These are phyloP conservation scores for Drosophila rubida DNA, from an alignment of 2,888 invertebrate genomes.

Conservation along the genomic window DNA sequence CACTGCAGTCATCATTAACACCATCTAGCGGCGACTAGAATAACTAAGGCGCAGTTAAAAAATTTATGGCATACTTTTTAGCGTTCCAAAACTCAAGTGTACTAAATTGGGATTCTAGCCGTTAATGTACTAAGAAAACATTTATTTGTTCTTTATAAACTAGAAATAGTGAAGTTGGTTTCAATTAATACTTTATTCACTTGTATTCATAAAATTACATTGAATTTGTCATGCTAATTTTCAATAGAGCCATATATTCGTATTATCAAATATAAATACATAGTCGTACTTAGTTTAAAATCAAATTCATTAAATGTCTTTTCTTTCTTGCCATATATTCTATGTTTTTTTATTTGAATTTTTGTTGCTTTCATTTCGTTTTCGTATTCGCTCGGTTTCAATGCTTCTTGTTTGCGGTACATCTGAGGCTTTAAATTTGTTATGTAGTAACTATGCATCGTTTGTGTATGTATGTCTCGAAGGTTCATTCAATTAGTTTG, in stretches of 20 bases:
- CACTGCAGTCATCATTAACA: no score
- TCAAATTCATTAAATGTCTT: constrained; percentile 42
- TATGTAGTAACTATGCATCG: constrained; percentile 51
- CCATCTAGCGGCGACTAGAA: constrained; percentile 18
- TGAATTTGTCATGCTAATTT: constrained; percentile 52
- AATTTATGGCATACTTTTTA: constrained; percentile 6
- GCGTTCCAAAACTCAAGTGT: background rate
- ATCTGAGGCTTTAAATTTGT: constrained; percentile 37
- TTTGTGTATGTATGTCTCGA: constrained; percentile 28
- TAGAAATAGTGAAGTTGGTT: constrained; percentile 48
- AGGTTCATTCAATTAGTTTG: constrained; percentile 39
- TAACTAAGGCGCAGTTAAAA: background rate
- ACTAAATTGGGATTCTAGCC: background rate
- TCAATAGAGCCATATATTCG: constrained; percentile 29
- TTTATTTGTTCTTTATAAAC: background rate
- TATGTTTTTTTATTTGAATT: constrained; percentile 1
- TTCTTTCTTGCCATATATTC: constrained; percentile 11
- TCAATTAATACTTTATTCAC: constrained; percentile 74
- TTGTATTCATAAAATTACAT: constrained; percentile 64
- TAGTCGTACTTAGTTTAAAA: constrained; percentile 43
- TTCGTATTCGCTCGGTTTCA: constrained; percentile 26
- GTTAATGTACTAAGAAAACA: background rate
- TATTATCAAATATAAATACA: constrained; percentile 50
- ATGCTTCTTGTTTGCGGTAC: constrained; percentile 42
- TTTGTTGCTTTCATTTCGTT: constrained; percentile 7